Percentiles rank a stretch among this genome's conserved stretches.
Conservation (phyloP, 2,797 vertebrate genomes). For the Sebastes diaconus region DNA sequence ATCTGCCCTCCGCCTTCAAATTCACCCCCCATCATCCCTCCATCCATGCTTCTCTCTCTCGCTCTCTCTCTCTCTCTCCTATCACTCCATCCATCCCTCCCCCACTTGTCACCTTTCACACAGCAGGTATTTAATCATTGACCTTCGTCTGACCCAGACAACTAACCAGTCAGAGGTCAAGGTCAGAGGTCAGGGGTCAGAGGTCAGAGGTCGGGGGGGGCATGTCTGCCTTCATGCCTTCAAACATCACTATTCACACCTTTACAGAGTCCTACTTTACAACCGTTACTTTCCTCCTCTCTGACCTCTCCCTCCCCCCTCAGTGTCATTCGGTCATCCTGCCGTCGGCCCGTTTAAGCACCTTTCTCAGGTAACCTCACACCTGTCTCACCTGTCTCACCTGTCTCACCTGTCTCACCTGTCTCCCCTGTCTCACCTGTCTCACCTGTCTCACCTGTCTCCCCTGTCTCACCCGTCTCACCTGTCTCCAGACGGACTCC, state of each 20-base stretch:
- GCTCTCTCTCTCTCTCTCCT: neutral
- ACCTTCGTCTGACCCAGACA: constrained; percentile 51
- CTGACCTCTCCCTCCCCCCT: constrained; percentile 16
- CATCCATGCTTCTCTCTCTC: neutral
- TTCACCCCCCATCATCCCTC: constrained; percentile 33
- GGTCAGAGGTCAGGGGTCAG: constrained; percentile 11
- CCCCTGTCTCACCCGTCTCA: neutral
- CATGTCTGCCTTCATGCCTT: too few species aligned
- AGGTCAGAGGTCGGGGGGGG: neutral
- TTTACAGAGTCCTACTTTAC: neutral
- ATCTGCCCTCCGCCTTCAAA: constrained; percentile 57
- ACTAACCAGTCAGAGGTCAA: constrained; percentile 54
- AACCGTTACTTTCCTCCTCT: neutral
- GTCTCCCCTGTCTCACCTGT: too few species aligned
- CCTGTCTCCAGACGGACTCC: constrained; percentile 42
- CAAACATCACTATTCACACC: neutral
- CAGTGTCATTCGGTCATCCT: constrained; percentile 26
- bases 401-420: too few species aligned
- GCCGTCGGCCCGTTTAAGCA: constrained; percentile 55
- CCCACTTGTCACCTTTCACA: constrained; percentile 28
- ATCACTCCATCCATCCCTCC: too few species aligned
- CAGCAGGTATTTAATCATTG: constrained; percentile 61
- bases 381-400: too few species aligned
- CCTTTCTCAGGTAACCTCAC: constrained; percentile 61
- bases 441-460: too few species aligned